phyloP scores from a whole-genome alignment of 2,797 vertebrate genomes.

The Gallinago solitaria region DNA sequence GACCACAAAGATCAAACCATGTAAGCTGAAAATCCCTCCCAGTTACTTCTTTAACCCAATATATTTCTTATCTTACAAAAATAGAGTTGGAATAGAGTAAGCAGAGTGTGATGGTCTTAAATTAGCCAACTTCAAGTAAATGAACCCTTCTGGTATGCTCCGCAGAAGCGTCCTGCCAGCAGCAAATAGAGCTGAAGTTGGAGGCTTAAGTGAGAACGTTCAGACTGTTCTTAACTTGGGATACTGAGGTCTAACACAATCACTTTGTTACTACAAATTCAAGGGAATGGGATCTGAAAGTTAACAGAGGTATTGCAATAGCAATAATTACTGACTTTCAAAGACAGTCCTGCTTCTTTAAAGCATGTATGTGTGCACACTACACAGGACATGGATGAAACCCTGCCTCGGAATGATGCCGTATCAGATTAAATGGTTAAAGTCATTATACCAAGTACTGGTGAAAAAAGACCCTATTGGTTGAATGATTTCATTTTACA shows the following conservation, averaged over 20 bases:
- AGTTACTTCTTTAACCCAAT: background rate
- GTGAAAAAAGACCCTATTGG: background rate
- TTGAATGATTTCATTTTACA: background rate
- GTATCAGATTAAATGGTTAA: background rate
- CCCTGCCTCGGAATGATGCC: background rate
- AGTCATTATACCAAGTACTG: background rate
- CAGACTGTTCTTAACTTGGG: background rate
- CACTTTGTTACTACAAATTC: background rate
- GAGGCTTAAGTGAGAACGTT: background rate
- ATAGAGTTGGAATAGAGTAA: background rate
- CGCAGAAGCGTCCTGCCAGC: background rate
- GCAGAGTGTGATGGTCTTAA: background rate
- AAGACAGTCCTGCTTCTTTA: background rate
- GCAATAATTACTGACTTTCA: background rate
- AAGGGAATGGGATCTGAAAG: background rate
- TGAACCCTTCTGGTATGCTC: background rate
- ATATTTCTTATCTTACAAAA: background rate
- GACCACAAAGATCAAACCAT: background rate
- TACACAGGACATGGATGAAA: background rate
- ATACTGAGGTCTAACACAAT: background rate
- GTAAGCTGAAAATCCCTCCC: background rate
- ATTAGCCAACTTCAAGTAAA: background rate
- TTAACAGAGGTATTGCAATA: background rate
- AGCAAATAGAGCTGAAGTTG: background rate
- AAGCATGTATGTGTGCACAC: background rate